Conservation (phyloP, 2,113 vertebrate species). For the Hippocampus comes region DNA sequence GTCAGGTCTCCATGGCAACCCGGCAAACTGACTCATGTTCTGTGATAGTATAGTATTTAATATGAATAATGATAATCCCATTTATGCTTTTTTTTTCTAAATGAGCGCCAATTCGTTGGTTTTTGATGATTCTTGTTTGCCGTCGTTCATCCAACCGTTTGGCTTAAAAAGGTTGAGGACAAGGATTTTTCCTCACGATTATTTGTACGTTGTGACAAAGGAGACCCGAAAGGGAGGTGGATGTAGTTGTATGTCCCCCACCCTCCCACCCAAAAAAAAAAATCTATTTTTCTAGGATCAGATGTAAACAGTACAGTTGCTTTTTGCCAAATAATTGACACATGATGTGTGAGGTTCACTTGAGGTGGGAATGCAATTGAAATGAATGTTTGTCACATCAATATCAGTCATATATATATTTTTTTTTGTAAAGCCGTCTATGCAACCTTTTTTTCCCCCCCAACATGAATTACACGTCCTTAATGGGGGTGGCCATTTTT, state of each 20-base stretch:
- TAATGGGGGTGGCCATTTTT: conserved; percentile 59
- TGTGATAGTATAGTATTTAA: conserved; percentile 68
- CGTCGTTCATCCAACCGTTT: conserved; percentile 15
- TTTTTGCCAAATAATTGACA: conserved; percentile 68
- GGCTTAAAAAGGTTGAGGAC: conserved; percentile 7
- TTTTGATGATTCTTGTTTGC: conserved; percentile 17
- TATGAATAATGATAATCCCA: conserved; percentile 48
- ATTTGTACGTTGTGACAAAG: conserved; percentile 20
- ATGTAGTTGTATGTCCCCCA: background rate
- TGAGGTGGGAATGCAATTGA: background rate
- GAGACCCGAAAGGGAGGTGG: conserved; percentile 12
- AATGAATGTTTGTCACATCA: conserved; percentile 28
- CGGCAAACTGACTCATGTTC: conserved; percentile 37
- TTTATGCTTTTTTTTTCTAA: conserved; percentile 64
- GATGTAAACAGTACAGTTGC: conserved; percentile 53
- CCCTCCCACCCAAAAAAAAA: background rate
- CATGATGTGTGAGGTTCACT: conserved; percentile 33
- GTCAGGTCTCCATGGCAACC: conserved; percentile 46
- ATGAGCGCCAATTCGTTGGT: conserved; percentile 28
- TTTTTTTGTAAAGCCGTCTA: conserved; percentile 81
- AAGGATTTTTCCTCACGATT: conserved; percentile 16
- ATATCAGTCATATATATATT: conserved; percentile 39
- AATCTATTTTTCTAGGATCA: conserved; percentile 67
- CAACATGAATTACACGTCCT: background rate
- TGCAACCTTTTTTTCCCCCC: conserved; percentile 83